Conservation (phyloP, 1,140 invertebrate genomes). For the Camponotus pennsylvanicus region DNA sequence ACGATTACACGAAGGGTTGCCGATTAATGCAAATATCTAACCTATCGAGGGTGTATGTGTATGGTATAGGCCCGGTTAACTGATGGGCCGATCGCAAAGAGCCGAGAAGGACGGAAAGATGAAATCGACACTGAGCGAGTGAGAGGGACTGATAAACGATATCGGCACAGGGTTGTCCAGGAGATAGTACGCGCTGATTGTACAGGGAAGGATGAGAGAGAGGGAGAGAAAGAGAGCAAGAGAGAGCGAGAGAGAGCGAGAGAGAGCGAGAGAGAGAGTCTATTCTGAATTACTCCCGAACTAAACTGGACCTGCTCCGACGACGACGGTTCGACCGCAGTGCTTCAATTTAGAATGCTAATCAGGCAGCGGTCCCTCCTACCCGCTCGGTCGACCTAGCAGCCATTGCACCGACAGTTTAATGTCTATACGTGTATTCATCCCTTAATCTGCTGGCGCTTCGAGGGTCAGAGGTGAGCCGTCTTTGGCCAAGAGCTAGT, state of each 20-base stretch:
- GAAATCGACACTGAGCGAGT: constrained; percentile 17
- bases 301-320: constrained; percentile 76
- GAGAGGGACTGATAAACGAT: constrained; percentile 38
- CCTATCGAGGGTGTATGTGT: constrained; percentile 76
- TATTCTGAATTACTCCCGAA: constrained; percentile 81
- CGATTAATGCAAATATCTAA: constrained; percentile 85
- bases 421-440: constrained; percentile 82
- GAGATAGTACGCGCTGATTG: not conserved
- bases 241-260: too few relatives aligned
- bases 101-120: constrained; percentile 5
- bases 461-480: constrained; percentile 63
- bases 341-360: constrained; percentile 86
- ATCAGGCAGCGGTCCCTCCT: constrained; percentile 76
- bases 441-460: constrained; percentile 74
- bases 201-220: constrained; percentile 64
- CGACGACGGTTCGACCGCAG: constrained; percentile 80
- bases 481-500: constrained; percentile 76
- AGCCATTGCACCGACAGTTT: constrained; percentile 76
- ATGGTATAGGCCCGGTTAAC: constrained; percentile 74
- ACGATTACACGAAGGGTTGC: constrained; percentile 75
- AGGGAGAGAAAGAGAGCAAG: constrained; percentile 40
- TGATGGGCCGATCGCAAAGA: constrained; percentile 62
- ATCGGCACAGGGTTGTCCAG: constrained; percentile 23
- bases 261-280: constrained; percentile 56
- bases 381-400: not conserved